These are phyloP conservation scores for Halictus rubicundus DNA, from an alignment of 1,140 invertebrate genomes.

Conservation along the genomic window DNA sequence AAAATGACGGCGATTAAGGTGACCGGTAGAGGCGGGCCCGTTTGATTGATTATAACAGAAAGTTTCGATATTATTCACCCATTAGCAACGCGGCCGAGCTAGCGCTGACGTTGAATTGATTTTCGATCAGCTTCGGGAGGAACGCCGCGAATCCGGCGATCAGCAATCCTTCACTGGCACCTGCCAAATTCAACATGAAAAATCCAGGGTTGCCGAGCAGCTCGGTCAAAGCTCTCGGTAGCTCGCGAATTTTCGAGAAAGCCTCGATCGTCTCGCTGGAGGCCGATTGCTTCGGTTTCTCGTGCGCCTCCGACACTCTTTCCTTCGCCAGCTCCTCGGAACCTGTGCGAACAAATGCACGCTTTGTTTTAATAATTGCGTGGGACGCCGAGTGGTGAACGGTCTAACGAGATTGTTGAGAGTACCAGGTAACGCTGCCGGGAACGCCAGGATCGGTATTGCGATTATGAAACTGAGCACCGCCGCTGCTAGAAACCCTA, in stretches of 20 bases:
- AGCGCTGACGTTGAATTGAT: conserved; percentile 89
- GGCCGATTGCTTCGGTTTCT: conserved; percentile 58
- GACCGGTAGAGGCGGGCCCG: background rate
- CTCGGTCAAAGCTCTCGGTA: conserved; percentile 84
- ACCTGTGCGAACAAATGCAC: conserved; percentile 75
- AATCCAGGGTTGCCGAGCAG: conserved; percentile 90
- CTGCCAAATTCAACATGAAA: conserved; percentile 89
- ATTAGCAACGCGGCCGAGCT: conserved; percentile 88
- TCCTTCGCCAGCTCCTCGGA: conserved; percentile 84
- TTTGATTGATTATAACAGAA: conserved; percentile 43
- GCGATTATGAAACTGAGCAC: conserved; percentile 85
- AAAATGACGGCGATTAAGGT: conserved; percentile 22
- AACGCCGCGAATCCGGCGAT: conserved; percentile 91
- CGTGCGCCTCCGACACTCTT: conserved; percentile 87
- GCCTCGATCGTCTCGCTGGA: conserved; percentile 76
- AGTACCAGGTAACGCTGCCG: conserved; percentile 85
- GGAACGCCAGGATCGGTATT: conserved; percentile 87
- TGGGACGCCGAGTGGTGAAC: no score
- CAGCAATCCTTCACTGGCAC: conserved; percentile 88
- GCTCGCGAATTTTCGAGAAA: conserved; percentile 84
- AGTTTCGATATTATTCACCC: conserved; percentile 80
- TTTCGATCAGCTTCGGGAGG: conserved; percentile 91
- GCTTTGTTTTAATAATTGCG: background rate
- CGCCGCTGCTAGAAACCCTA: conserved; percentile 88
- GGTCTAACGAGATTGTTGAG: conserved; percentile 1